Conservation (phyloP, 1,140 invertebrate species). For the Drosophila insularis region DNA sequence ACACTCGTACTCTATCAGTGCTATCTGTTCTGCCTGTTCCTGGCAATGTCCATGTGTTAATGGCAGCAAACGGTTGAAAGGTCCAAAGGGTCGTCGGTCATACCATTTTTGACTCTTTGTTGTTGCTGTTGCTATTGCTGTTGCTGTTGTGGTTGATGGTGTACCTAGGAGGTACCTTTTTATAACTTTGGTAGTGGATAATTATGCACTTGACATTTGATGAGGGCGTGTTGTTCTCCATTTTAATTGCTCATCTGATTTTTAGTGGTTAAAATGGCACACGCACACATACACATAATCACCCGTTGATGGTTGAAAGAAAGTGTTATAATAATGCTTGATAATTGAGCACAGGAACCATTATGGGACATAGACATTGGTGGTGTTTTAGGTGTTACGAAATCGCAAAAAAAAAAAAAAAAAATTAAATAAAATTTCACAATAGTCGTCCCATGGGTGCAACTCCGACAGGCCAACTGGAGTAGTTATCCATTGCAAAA, state of each 20-base stretch:
- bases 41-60: slow-evolving; percentile 10
- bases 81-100: slow-evolving; percentile 17
- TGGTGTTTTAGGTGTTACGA: no score
- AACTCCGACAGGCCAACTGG: no score
- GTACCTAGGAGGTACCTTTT: slow-evolving; percentile 18
- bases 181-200: slow-evolving; percentile 57
- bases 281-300: slow-evolving; percentile 13
- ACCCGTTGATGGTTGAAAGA: slow-evolving; percentile 1
- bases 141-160: slow-evolving; percentile 28
- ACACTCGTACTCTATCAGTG: slow-evolving; percentile 1
- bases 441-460: no score
- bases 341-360: slow-evolving; percentile 3
- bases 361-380: no score
- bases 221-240: slow-evolving; percentile 40
- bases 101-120: slow-evolving; percentile 25
- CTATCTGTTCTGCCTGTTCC: slow-evolving; percentile 31
- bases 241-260: slow-evolving; percentile 16
- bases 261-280: slow-evolving; percentile 8
- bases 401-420: no score
- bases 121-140: slow-evolving; percentile 6
- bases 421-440: no score
- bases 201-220: slow-evolving; percentile 78
- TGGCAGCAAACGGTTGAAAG: slow-evolving; percentile 12
- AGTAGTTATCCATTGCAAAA: no score
- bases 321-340: slow-evolving; percentile 3